phyloP scores from a whole-genome alignment of 2,113 vertebrate genomes.

The Xyliphius kryptos region DNA sequence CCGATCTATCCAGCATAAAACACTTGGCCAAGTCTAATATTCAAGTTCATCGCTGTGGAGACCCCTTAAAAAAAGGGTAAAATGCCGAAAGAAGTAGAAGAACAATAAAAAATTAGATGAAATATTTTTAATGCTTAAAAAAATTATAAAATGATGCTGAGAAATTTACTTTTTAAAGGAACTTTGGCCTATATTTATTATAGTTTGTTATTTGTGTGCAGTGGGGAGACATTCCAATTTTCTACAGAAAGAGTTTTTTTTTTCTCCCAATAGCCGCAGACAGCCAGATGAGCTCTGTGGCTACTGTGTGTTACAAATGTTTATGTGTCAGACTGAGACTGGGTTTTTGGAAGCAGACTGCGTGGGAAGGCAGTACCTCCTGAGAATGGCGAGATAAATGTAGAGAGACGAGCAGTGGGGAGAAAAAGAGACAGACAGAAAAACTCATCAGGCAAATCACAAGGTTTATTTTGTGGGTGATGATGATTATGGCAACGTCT shows the following conservation, averaged over 20 bases:
- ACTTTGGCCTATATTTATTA: too few species aligned
- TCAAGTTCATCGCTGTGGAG: too few species aligned
- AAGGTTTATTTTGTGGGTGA: slow-evolving; percentile 22
- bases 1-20: too few species aligned
- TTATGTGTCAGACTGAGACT: slow-evolving; percentile 33
- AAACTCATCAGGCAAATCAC: slow-evolving; percentile 31
- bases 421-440: slow-evolving; percentile 2
- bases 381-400: slow-evolving; percentile 16
- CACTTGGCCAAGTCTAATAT: too few species aligned
- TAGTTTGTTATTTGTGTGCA: background rate
- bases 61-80: too few species aligned
- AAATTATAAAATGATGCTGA: background rate
- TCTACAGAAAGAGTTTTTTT: background rate
- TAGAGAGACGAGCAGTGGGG: background rate
- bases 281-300: slow-evolving; percentile 21
- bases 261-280: background rate
- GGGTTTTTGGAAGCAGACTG: slow-evolving; percentile 33
- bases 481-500: slow-evolving; percentile 17
- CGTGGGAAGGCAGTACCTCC: slow-evolving; percentile 33
- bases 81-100: too few species aligned
- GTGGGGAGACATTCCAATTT: background rate
- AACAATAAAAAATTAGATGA: too few species aligned
- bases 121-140: too few species aligned
- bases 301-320: slow-evolving; percentile 29
- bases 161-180: background rate